Evolutionary conservation across 2,888 invertebrate genomes (phyloP), one percentile per base, ranked within the genome.

Genomic region (Apamea epomidion): DNA sequence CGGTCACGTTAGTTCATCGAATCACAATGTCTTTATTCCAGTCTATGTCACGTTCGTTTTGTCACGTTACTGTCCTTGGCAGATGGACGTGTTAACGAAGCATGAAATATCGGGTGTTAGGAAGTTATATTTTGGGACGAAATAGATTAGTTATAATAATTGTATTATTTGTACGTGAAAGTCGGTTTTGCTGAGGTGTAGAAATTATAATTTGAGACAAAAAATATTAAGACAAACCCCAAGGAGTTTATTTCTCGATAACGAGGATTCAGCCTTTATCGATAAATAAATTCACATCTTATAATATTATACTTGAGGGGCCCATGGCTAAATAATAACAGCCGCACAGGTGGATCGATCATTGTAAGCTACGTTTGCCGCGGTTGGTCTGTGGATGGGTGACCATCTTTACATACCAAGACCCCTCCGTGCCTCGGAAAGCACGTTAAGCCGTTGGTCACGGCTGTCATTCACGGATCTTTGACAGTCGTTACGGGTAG

Each of bases 41-140:
- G 25, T 72, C 25, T 48, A 16, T 58, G 71, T 60, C 48, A 82
- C 25, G 6, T 37, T 37, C n/a, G 74, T 48, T 48, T 48, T 29
- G n/a, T 82, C 73, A 82, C 37, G 37, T 72, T 29, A 48, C 12
- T 18, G 25, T 5, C 29, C 58, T 58, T 58, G 25, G 12, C n/a
- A 25, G 37, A 29, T 54, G 7, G 16, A 79, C 73, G 48, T 60
- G 74, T 78, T 25, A 58, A 37, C 69, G n/a, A 68, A n/a, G 32
- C 32, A 45, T 16, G n/a, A 45, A 68, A 32, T 68, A 45, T 67
- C 32, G 32, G n/a, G 2, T 45, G 14, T 18, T 18, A n/a, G 18
- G 18, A 48, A 32, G 62, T 64, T 29, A 67, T 10, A 80, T 65
- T 54, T 45, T 58, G 54, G 12, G 16, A 81, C 7, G n/a, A 54